Conservation (phyloP, 1,140 invertebrate genomes). For the Batillaria attramentaria region DNA sequence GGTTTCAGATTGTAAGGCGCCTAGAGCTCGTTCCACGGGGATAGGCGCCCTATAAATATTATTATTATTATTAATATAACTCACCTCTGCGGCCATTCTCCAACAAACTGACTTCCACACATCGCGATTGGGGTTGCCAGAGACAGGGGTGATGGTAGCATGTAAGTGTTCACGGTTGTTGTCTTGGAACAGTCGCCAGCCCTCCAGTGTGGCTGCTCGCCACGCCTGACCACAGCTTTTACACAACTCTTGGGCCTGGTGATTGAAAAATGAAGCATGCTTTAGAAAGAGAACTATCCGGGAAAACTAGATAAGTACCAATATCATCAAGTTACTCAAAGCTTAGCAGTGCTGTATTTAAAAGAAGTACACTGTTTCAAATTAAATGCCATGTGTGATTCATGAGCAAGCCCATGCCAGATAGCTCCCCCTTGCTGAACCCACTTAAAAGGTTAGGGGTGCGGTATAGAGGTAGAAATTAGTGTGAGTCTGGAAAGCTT, state of each 20-base stretch:
- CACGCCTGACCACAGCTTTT: constrained; percentile 86
- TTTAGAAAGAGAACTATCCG: background rate
- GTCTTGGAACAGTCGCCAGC: constrained; percentile 89
- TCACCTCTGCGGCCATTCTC: constrained; percentile 79
- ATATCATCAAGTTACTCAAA: background rate
- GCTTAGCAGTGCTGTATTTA: background rate
- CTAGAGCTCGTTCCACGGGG: no score
- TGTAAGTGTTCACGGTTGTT: constrained; percentile 75
- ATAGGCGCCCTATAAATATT: no score
- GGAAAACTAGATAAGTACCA: background rate
- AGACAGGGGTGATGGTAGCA: constrained; percentile 75
- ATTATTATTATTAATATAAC: no score
- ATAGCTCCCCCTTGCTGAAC: no score
- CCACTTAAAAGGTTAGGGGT: no score
- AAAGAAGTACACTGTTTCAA: no score
- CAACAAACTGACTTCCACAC: constrained; percentile 92
- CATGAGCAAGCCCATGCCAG: no score
- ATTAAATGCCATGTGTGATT: no score
- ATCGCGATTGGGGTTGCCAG: constrained; percentile 89
- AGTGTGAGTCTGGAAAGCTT: no score
- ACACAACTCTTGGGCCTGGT: constrained; percentile 84
- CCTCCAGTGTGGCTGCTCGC: constrained; percentile 90
- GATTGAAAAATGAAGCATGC: background rate
- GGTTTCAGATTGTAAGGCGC: no score
- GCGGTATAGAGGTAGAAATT: no score